A percentile compares a stretch with the other conserved stretches of the same genome.
Conservation (phyloP, 2,113 vertebrate species). For the Myiozetetes cayanensis region DNA sequence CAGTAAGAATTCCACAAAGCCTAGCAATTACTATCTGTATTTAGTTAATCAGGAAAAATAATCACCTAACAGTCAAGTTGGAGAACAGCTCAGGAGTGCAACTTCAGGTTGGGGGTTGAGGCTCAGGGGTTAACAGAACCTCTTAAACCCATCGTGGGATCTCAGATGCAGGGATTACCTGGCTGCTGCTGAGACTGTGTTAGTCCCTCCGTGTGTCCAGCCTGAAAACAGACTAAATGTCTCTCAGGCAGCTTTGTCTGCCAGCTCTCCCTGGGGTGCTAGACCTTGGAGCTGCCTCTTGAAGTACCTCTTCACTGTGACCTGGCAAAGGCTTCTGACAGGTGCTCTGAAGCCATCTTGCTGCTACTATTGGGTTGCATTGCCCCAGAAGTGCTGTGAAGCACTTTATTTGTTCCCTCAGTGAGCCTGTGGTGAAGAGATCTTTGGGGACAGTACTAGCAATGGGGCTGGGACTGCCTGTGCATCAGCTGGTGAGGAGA, state of each 20-base stretch:
- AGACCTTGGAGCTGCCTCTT: neutral
- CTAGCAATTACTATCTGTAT: neutral
- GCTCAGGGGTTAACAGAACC: neutral
- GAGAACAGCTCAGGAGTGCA: neutral
- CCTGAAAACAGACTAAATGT: neutral
- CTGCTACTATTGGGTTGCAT: fast-evolving
- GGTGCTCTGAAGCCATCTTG: neutral
- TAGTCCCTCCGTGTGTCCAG: neutral
- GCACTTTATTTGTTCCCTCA: neutral
- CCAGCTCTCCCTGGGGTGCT: neutral
- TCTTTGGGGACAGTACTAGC: neutral
- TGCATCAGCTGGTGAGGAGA: neutral
- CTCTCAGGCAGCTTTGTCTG: neutral
- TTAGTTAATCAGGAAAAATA: neutral
- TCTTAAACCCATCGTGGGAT: neutral
- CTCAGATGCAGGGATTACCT: neutral
- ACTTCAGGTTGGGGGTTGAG: neutral
- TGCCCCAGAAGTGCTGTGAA: fast-evolving
- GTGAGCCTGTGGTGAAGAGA: neutral
- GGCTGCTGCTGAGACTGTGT: neutral
- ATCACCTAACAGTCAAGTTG: neutral
- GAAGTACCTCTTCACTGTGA: neutral
- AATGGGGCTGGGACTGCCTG: neutral
- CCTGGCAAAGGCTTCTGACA: neutral
- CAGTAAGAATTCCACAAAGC: neutral